A percentile compares a stretch with the other conserved stretches of the same genome.
Evolutionary conservation across 2,888 invertebrate genomes (phyloP).

Genomic region (Seladonia tumulorum): DNA sequence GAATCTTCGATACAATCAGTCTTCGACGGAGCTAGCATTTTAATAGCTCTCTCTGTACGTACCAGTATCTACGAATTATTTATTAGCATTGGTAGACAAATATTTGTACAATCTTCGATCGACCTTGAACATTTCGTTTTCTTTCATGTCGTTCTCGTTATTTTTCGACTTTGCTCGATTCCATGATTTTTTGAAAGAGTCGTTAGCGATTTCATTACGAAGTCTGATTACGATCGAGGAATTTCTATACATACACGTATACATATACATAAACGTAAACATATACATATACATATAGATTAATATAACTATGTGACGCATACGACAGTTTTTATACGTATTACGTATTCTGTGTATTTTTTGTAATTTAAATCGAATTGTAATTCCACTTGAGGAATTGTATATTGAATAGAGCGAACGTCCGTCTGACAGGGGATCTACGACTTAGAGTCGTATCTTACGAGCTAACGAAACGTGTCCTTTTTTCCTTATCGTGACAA

Average conservation of each 20-base stretch:
- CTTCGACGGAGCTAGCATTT: conserved; percentile 26
- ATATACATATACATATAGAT: conserved; percentile 41
- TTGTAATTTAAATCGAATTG: conserved; percentile 69
- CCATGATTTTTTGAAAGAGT: background rate
- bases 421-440: conserved; percentile 28
- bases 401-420: conserved; percentile 58
- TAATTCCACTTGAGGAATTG: conserved; percentile 67
- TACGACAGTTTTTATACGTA: conserved; percentile 70
- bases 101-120: background rate
- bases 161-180: conserved; percentile 6
- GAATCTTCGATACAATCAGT: conserved; percentile 63
- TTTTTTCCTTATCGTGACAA: conserved; percentile 17
- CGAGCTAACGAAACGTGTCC: conserved; percentile 11
- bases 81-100: background rate
- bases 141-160: background rate
- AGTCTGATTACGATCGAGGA: conserved; percentile 61
- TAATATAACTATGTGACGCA: conserved; percentile 62
- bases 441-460: conserved; percentile 24
- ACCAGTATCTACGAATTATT: background rate
- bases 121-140: background rate
- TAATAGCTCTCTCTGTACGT: background rate
- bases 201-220: conserved; percentile 17
- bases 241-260: conserved; percentile 15
- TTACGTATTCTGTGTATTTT: conserved; percentile 71
- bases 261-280: background rate